phyloP scores from a whole-genome alignment of 30 jellyfish, hydroid and myxozoan genomes.

The Rhopilema esculentum region DNA sequence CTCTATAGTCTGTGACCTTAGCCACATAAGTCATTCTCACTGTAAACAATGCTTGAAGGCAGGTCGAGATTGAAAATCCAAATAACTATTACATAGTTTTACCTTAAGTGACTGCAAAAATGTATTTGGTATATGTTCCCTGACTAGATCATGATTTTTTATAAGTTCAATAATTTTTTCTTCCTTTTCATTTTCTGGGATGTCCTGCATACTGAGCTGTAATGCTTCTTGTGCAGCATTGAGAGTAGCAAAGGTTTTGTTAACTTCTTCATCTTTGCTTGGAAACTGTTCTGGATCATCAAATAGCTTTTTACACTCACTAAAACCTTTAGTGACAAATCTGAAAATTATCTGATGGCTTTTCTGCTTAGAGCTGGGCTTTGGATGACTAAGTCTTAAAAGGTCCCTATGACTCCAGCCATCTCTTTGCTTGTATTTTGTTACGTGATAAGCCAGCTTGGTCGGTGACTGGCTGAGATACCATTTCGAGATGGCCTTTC shows the following conservation, averaged over 20 bases:
- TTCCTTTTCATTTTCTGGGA: slow-evolving; percentile 17
- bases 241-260: slow-evolving; percentile 6
- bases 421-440: slow-evolving; percentile 68
- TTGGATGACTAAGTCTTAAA: slow-evolving; percentile 61
- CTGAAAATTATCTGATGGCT: slow-evolving; percentile 25
- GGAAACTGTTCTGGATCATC: slow-evolving; percentile 16
- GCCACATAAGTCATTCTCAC: too few relatives aligned
- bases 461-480: slow-evolving; percentile 37
- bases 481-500: slow-evolving; percentile 61
- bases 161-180: slow-evolving; percentile 39
- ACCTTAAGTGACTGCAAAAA: slow-evolving; percentile 50
- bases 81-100: not conserved
- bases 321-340: slow-evolving; percentile 24
- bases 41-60: too few relatives aligned
- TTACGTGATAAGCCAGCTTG: slow-evolving; percentile 48
- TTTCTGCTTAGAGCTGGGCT: slow-evolving; percentile 2
- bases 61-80: not conserved
- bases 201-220: not conserved
- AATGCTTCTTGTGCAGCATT: slow-evolving; percentile 49
- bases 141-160: slow-evolving; percentile 45
- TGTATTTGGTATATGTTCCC: slow-evolving; percentile 74
- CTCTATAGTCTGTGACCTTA: too few relatives aligned
- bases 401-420: slow-evolving; percentile 71
- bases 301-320: slow-evolving; percentile 12
- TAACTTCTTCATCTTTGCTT: slow-evolving; percentile 18